Conservation (phyloP, 2,888 invertebrate genomes). For the Ernsta delagoae region DNA sequence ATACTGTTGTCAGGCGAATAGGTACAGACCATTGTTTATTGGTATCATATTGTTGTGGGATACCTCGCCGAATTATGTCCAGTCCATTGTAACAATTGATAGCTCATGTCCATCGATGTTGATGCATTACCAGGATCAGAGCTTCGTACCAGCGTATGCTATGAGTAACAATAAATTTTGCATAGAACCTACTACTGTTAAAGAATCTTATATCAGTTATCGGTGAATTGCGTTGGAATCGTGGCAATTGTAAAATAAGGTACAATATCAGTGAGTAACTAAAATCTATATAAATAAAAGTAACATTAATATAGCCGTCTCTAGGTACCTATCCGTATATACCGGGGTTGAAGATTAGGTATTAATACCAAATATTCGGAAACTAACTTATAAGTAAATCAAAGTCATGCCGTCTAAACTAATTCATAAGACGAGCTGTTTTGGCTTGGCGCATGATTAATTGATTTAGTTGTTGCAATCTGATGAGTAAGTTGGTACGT, state of each 20-base stretch:
- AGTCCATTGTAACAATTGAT: not conserved
- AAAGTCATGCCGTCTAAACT: slow-evolving; percentile 34
- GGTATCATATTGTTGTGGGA: slow-evolving; percentile 17
- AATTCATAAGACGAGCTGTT: slow-evolving; percentile 31
- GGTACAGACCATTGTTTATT: slow-evolving; percentile 5
- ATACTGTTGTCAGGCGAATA: not conserved
- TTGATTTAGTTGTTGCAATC: slow-evolving; percentile 29
- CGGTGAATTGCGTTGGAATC: no score
- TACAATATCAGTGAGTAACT: no score
- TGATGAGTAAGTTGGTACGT: slow-evolving; percentile 27
- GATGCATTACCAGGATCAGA: not conserved
- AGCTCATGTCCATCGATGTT: not conserved
- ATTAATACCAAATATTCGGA: slow-evolving; percentile 10
- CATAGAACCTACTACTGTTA: no score
- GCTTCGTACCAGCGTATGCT: no score
- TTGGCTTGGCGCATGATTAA: slow-evolving; percentile 29
- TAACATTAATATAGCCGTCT: no score
- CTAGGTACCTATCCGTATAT: no score
- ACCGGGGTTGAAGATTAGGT: not conserved
- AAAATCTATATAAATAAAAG: no score
- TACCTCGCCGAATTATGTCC: not conserved
- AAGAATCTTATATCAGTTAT: no score
- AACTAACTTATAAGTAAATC: slow-evolving; percentile 25
- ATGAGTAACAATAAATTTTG: no score
- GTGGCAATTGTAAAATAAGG: no score